A percentile compares a stretch with the other conserved stretches of the same genome.
These are phyloP conservation scores for Thalpophila matura DNA, from an alignment of 2,888 invertebrate genomes.

Conservation along the genomic window DNA sequence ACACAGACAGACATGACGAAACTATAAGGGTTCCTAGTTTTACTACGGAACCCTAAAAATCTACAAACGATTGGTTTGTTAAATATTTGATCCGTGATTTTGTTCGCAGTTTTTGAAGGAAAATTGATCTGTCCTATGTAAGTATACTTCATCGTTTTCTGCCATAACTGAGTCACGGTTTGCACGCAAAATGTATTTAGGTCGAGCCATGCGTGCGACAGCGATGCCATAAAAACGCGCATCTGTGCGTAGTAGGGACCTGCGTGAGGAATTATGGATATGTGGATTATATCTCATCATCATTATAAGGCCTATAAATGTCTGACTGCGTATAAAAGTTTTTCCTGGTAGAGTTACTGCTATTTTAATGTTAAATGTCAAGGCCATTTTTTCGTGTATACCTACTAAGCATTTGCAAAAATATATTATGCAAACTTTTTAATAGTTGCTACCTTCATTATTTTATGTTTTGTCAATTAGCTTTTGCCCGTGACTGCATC, in stretches of 20 bases:
- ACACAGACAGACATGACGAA: too few relatives aligned
- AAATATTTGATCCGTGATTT: too few relatives aligned
- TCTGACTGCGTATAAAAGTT: not conserved
- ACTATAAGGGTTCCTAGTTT: too few relatives aligned
- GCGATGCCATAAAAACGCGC: constrained; percentile 35
- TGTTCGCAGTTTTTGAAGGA: not conserved
- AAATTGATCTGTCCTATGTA: not conserved
- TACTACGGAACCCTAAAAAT: too few relatives aligned
- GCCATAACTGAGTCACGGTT: not conserved
- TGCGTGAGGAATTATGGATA: constrained; percentile 6
- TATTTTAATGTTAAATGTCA: not conserved
- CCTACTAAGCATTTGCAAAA: too few relatives aligned
- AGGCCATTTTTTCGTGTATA: not conserved
- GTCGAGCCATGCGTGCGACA: constrained; percentile 39
- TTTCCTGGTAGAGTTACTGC: not conserved
- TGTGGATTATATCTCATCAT: constrained; percentile 18
- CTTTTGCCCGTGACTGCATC: too few relatives aligned
- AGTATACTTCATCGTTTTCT: not conserved
- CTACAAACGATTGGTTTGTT: too few relatives aligned
- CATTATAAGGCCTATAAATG: constrained; percentile 30
- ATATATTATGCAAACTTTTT: too few relatives aligned
- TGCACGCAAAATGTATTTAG: constrained; percentile 23
- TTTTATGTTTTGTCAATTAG: too few relatives aligned
- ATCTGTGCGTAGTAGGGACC: constrained; percentile 22
- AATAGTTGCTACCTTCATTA: too few relatives aligned